Evolutionary conservation across 1,140 invertebrate genomes (phyloP).

Genomic region (Eciton burchellii): DNA sequence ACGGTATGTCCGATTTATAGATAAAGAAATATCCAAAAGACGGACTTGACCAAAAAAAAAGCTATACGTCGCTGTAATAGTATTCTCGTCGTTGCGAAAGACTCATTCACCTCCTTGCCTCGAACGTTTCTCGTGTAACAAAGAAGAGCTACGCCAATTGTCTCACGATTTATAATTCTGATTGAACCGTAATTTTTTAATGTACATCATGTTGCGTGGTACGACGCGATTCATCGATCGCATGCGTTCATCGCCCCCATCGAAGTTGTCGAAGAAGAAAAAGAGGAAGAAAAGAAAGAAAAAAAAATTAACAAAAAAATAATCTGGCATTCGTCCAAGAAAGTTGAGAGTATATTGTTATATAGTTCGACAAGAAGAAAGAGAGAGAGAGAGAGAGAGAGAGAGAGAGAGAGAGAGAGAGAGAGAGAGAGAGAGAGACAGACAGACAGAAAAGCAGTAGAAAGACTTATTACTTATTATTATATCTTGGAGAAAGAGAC

Average conservation of each 20-base stretch:
- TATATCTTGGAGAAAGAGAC: slow-evolving; percentile 27
- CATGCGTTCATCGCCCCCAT: slow-evolving; percentile 57
- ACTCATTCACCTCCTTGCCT: slow-evolving; percentile 22
- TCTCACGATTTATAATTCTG: slow-evolving; percentile 60
- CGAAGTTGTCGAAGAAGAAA: slow-evolving; percentile 10
- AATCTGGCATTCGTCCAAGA: slow-evolving; percentile 77
- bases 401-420: no score
- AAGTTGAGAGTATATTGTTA: slow-evolving; percentile 74
- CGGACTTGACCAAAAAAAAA: slow-evolving; percentile 64
- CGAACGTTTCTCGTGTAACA: slow-evolving; percentile 19
- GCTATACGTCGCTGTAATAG: slow-evolving; percentile 56
- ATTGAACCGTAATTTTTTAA: slow-evolving; percentile 68
- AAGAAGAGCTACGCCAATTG: slow-evolving; percentile 21
- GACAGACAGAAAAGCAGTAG: slow-evolving; percentile 41
- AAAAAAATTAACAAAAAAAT: no score
- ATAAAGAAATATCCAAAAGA: slow-evolving; percentile 45
- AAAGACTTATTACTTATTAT: slow-evolving; percentile 45
- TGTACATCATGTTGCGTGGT: slow-evolving; percentile 57
- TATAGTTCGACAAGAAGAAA: slow-evolving; percentile 65
- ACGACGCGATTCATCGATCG: slow-evolving; percentile 64
- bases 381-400: no score
- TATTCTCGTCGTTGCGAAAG: slow-evolving; percentile 44
- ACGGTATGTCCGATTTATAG: slow-evolving; percentile 33
- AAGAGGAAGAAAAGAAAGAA: slow-evolving; percentile 49
- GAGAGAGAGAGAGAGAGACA: no score